These are phyloP conservation scores for Neria commutata DNA, from an alignment of 2,888 invertebrate genomes.

Conservation along the genomic window DNA sequence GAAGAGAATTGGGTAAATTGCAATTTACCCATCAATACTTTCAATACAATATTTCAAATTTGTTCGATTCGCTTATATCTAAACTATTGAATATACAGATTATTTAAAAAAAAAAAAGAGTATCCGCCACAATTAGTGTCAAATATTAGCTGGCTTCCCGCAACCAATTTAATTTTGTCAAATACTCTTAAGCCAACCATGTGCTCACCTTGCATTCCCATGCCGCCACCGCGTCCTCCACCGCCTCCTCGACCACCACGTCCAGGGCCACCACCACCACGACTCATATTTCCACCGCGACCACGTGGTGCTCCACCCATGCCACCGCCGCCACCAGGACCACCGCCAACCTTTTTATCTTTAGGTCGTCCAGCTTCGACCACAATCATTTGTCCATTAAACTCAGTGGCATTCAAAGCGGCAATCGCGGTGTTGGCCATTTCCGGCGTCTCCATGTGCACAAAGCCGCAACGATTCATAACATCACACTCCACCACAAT, in stretches of 20 bases:
- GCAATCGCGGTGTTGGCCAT: conserved; percentile 83
- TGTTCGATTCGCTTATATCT: neutral
- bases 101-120: neutral
- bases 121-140: neutral
- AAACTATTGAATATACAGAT: neutral
- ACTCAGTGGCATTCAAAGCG: conserved; percentile 78
- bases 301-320: conserved; percentile 19
- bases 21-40: conserved; percentile 6
- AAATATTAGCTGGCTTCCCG: neutral
- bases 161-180: neutral
- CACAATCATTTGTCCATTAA: conserved; percentile 83
- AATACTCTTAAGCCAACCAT: neutral
- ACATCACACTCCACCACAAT: conserved; percentile 92
- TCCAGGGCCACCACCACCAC: conserved; percentile 29
- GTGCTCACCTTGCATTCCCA: neutral
- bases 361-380: conserved; percentile 84
- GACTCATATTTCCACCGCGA: conserved; percentile 47
- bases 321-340: conserved; percentile 60
- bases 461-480: conserved; percentile 92
- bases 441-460: conserved; percentile 84
- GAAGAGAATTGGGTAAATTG: conserved; percentile 14
- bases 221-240: conserved; percentile 23
- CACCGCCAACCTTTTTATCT: conserved; percentile 65
- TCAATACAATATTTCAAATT: conserved; percentile 18
- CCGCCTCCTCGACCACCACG: conserved; percentile 20